Base-by-base conservation (phyloP, 2,113 vertebrate species). In the Chamaea fasciata region DNA sequence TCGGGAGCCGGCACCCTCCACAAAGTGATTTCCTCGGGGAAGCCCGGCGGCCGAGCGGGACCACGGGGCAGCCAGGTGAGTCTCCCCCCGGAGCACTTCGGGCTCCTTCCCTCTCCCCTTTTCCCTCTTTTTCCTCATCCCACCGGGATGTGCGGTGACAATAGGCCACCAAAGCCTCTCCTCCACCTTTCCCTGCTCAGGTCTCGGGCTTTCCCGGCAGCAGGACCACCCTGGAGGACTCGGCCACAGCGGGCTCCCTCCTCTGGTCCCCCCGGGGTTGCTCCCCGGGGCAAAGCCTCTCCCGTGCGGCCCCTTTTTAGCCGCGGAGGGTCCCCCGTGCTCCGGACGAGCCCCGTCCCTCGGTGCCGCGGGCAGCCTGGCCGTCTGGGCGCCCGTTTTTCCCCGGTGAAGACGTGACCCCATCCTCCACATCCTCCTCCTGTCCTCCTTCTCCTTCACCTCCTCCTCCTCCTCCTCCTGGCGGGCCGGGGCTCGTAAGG, bases 11-110 rank as follows among this genome's bases (percentile, higher is more conserved):
- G 68, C 59, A 9, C 50, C 94, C 91, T 80, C 65, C 94, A 20
- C 96, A 86, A 83, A 83, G 73, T 1, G 37, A 63, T 50, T 84
- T 84, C 89, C 88, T 88, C 11, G 31, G 88, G 90, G 71, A 74
- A 83, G 55, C 73, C 77, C 64, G 41, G 83, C 35, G 30, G 91
- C 83, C 53, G n/a, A 94, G 81, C 42, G 9, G 75, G 70, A 95
- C 63, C 82, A 3, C 56, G 52, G 84, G 71, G 41, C 88, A 84
- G 24, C 42, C n/a, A 39, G 94, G 97, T 97, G 83, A 97, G 96
- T 97, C 12, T n/a, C 33, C 42, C 5, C 52, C 4, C 4, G 1
- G 7, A 1, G 2, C 9, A 0, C 33, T 59, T 12, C 11, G 17
- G 6, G 18, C 35, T 71, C 74, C 46, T 46, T 41, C 30, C 33